Conservation (phyloP, 2,888 invertebrate species). For the Gibbula magus region DNA sequence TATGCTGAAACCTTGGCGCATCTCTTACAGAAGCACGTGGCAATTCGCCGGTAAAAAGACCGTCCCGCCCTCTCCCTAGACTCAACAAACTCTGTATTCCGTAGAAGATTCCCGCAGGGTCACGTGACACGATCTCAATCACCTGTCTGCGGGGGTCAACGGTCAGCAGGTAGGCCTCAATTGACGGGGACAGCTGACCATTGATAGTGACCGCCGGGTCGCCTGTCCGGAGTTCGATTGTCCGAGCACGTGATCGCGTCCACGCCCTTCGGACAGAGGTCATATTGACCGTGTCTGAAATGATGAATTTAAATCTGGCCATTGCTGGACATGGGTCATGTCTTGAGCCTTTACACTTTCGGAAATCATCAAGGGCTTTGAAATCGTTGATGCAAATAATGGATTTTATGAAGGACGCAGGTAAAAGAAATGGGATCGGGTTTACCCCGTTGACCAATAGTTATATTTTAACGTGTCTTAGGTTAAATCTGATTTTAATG, state of each 20-base stretch:
- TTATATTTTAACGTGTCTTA: no score
- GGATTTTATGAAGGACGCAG: no score
- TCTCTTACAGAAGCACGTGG: constrained; percentile 47
- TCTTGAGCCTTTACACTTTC: no score
- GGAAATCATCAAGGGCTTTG: no score
- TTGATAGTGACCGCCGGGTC: neutral
- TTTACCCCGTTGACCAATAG: no score
- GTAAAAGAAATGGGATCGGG: no score
- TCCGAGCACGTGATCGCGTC: neutral
- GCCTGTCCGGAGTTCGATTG: constrained; percentile 25
- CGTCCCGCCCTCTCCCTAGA: constrained; percentile 19
- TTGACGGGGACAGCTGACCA: neutral
- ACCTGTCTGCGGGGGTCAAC: constrained; percentile 35
- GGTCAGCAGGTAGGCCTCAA: constrained; percentile 49
- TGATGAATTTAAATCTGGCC: neutral
- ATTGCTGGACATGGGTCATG: no score
- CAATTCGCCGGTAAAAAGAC: constrained; percentile 41
- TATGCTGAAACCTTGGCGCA: constrained; percentile 55
- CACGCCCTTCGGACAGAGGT: neutral
- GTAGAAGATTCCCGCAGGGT: constrained; percentile 41
- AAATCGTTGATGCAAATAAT: no score
- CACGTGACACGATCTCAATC: constrained; percentile 37
- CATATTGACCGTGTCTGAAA: neutral
- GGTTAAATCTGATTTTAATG: no score
- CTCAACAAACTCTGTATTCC: constrained; percentile 47